phyloP scores from a whole-genome alignment of 2,888 invertebrate genomes.

The Coremacera marginata region DNA sequence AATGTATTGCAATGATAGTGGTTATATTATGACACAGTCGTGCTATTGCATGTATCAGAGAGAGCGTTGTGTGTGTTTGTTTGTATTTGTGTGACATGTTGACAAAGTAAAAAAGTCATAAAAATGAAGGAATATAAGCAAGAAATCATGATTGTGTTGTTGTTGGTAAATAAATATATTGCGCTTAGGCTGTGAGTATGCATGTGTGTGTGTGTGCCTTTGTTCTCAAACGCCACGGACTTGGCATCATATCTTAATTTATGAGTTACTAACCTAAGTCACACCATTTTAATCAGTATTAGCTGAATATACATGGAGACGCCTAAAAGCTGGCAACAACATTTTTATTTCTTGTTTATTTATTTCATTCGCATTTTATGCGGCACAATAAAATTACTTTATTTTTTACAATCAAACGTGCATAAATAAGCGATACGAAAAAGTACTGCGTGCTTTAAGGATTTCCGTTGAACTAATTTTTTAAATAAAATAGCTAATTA shows the following conservation, averaged over 20 bases:
- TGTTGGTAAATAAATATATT: neutral
- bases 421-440: no score
- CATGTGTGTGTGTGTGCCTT: neutral
- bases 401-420: neutral
- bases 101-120: neutral
- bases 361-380: neutral
- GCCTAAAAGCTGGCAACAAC: neutral
- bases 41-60: neutral
- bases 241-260: conserved; percentile 41
- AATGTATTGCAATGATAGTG: neutral
- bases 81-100: neutral
- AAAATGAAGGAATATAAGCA: neutral
- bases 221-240: conserved; percentile 1
- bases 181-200: neutral
- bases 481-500: no score
- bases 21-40: neutral
- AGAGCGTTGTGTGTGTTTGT: neutral
- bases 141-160: neutral
- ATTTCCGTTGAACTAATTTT: no score
- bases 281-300: conserved; percentile 45
- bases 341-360: neutral
- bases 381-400: neutral
- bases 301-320: neutral
- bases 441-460: no score
- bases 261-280: conserved; percentile 47